phyloP scores from a whole-genome alignment of 2,797 vertebrate genomes.

The Sorex maritimensis region DNA sequence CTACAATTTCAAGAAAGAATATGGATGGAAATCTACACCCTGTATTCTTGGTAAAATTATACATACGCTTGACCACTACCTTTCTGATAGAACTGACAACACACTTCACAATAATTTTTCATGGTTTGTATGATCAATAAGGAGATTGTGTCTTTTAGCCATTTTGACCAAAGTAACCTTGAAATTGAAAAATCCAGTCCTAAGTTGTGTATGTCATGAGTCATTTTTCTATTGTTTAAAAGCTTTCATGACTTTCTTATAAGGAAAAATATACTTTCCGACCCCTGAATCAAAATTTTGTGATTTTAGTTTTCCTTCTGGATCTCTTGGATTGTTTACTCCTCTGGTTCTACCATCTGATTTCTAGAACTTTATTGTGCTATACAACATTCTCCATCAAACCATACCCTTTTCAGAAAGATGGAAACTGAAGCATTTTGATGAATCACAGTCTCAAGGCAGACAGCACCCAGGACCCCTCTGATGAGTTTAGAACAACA shows the following conservation, averaged over 20 bases:
- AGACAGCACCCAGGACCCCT: not conserved
- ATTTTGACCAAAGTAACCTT: not conserved
- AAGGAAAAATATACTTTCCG: not conserved
- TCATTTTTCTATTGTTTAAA: not conserved
- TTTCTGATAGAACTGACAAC: not conserved
- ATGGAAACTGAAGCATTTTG: not conserved
- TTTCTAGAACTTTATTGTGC: not conserved
- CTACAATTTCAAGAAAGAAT: not conserved
- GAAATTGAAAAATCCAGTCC: not conserved
- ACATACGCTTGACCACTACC: not conserved
- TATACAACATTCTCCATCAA: rapidly evolving
- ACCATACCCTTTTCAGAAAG: not conserved
- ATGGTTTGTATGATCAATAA: not conserved
- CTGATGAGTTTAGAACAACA: not conserved
- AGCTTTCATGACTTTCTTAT: not conserved
- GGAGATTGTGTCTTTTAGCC: not conserved
- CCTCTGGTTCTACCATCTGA: too few relatives aligned
- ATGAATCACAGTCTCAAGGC: not conserved
- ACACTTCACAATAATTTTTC: not conserved
- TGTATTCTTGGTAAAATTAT: not conserved
- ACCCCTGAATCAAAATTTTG: not conserved
- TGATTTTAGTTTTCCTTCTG: not conserved
- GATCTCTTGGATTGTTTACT: not conserved
- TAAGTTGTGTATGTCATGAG: not conserved
- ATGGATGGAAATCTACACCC: not conserved